These are phyloP conservation scores for Theristus sp. DNA, from an alignment of 2,888 invertebrate species.

Conservation along the genomic window DNA sequence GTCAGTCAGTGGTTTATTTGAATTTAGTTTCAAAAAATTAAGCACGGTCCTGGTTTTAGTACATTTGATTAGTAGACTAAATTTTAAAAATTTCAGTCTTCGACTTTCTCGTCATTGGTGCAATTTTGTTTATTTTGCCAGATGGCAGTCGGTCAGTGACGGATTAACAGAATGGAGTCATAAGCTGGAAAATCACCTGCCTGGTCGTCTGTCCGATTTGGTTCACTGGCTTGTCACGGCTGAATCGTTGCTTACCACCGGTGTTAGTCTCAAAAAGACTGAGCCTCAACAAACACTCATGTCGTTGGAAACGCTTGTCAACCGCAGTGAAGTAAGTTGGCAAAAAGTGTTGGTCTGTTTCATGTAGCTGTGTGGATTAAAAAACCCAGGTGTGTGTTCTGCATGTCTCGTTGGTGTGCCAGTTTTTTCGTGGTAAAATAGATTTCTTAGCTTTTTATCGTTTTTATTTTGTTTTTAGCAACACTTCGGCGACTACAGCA, in stretches of 20 bases:
- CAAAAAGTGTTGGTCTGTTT: background rate
- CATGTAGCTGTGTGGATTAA: too few species aligned
- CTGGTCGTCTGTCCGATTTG: constrained; percentile 1
- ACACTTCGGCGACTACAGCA: constrained; percentile 12
- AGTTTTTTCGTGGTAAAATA: constrained; percentile 9
- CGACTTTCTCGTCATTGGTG: too few species aligned
- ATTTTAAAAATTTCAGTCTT: too few species aligned
- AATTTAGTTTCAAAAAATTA: too few species aligned
- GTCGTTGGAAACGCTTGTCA: constrained; percentile 3
- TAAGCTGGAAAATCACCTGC: constrained; percentile 5
- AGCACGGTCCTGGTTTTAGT: too few species aligned
- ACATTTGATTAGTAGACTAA: too few species aligned
- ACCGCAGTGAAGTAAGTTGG: background rate
- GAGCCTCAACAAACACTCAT: constrained; percentile 10
- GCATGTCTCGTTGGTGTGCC: too few species aligned
- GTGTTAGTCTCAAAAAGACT: constrained; percentile 11
- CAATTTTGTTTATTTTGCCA: too few species aligned
- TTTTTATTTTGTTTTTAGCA: constrained; percentile 9
- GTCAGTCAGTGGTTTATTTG: too few species aligned
- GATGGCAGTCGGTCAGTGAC: constrained; percentile 2
- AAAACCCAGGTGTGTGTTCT: too few species aligned
- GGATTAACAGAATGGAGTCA: constrained; percentile 5
- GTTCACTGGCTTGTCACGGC: constrained; percentile 1
- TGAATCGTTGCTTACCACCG: constrained; percentile 6
- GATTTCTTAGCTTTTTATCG: constrained; percentile 7